Percentiles rank a stretch among this genome's conserved stretches.
phyloP scores from a whole-genome alignment of 2,888 invertebrate genomes.

The Mechanitis messenoides region DNA sequence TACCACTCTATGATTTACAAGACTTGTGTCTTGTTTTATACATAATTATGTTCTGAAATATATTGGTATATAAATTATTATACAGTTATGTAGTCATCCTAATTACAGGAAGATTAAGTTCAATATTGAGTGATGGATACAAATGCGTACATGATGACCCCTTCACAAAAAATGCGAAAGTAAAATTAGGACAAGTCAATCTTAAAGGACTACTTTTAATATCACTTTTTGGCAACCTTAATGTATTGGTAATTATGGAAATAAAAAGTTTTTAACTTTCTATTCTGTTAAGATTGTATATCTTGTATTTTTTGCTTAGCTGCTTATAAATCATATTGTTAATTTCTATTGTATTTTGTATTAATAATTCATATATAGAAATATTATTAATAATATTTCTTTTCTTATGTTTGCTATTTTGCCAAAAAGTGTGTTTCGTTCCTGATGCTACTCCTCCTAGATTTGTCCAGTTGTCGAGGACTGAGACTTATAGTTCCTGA shows the following conservation, averaged over 20 bases:
- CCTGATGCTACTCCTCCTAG: no score
- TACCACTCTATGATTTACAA: no score
- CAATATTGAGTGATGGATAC: slow-evolving; percentile 53
- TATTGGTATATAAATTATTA: background rate
- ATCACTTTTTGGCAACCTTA: slow-evolving; percentile 42
- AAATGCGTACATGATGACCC: slow-evolving; percentile 53
- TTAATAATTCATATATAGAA: no score
- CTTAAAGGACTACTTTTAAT: slow-evolving; percentile 42
- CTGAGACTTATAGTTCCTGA: no score
- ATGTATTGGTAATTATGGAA: slow-evolving; percentile 46
- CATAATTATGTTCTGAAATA: background rate
- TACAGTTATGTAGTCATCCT: slow-evolving; percentile 8
- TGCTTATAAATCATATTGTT: no score
- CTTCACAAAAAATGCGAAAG: slow-evolving; percentile 43
- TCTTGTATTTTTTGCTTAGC: slow-evolving; percentile 6
- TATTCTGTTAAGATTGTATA: slow-evolving; percentile 15
- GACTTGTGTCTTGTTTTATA: no score
- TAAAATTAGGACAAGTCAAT: slow-evolving; percentile 58
- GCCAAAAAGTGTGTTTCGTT: no score
- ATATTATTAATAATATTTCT: no score
- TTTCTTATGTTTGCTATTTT: no score
- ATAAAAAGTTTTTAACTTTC: slow-evolving; percentile 38
- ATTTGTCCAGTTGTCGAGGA: no score
- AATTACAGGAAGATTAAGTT: slow-evolving; percentile 27
- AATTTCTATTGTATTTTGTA: no score